Percentiles rank a stretch among this genome's conserved stretches.
These are phyloP conservation scores for Spodoptera litura DNA, from an alignment of 1,140 invertebrate species.

Conservation along the genomic window DNA sequence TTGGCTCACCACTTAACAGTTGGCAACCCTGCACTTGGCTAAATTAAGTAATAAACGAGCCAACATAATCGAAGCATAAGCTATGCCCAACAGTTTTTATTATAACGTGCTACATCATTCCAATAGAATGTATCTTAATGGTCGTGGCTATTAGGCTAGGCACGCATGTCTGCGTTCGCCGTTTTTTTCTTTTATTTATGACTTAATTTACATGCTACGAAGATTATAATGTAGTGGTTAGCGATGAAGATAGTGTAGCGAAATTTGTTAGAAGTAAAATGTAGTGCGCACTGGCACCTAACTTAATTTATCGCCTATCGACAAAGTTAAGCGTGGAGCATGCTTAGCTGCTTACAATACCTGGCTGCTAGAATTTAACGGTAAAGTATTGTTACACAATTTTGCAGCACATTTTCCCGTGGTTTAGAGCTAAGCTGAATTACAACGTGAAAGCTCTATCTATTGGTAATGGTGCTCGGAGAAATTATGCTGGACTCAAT, in stretches of 20 bases:
- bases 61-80: slow-evolving; percentile 74
- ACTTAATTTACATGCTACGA: slow-evolving; percentile 42
- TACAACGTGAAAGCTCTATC: slow-evolving; percentile 2
- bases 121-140: slow-evolving; percentile 43
- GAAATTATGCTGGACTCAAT: slow-evolving; percentile 1
- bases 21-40: slow-evolving; percentile 60
- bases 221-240: slow-evolving; percentile 40
- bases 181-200: slow-evolving; percentile 42
- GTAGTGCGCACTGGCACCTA: slow-evolving; percentile 13
- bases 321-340: slow-evolving; percentile 19
- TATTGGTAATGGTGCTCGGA: neutral
- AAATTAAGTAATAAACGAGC: slow-evolving; percentile 83
- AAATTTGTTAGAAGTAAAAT: slow-evolving; percentile 32
- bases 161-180: slow-evolving; percentile 34
- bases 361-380: slow-evolving; percentile 16
- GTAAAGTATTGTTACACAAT: slow-evolving; percentile 17
- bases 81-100: slow-evolving; percentile 65
- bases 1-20: slow-evolving; percentile 29
- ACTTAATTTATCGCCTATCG: slow-evolving; percentile 41
- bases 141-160: slow-evolving; percentile 27
- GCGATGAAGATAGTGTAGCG: slow-evolving; percentile 14
- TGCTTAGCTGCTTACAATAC: slow-evolving; percentile 10
- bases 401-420: slow-evolving; percentile 11
- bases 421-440: slow-evolving; percentile 8
- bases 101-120: slow-evolving; percentile 43